Percentiles rank a stretch among this genome's conserved stretches.
These are phyloP conservation scores for Enteromius mattozi DNA, from an alignment of 2,797 vertebrate genomes.

Conservation along the genomic window DNA sequence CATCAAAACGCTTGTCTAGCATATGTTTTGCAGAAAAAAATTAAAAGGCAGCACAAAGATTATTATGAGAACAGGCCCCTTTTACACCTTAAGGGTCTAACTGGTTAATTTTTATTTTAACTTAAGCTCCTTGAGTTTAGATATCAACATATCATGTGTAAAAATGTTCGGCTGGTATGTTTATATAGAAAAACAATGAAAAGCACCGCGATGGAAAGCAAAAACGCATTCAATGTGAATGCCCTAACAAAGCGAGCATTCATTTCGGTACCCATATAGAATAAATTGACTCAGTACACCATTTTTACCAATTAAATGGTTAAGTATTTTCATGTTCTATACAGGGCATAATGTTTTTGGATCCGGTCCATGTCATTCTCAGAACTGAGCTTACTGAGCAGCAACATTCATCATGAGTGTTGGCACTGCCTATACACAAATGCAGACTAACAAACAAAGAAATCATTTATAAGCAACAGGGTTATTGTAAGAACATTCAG, in stretches of 20 bases:
- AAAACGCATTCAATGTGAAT: not conserved
- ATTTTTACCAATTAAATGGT: not conserved
- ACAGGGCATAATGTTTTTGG: not conserved
- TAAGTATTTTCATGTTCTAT: not conserved
- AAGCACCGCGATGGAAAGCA: not conserved
- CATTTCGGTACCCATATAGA: not conserved
- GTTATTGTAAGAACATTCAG: constrained; percentile 15
- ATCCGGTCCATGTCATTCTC: not conserved
- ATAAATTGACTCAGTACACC: not conserved
- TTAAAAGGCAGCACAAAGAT: not conserved
- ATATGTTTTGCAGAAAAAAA: not conserved
- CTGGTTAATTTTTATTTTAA: not conserved
- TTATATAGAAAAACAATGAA: not conserved
- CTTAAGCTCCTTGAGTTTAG: not conserved
- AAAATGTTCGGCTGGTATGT: not conserved
- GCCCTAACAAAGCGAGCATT: not conserved
- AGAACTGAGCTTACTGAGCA: not conserved
- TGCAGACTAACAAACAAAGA: constrained; percentile 12
- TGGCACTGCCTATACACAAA: not conserved
- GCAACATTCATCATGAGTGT: not conserved
- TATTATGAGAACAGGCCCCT: not conserved
- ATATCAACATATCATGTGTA: not conserved
- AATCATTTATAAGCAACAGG: not conserved
- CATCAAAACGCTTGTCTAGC: not conserved
- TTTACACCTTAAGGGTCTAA: not conserved